A percentile compares a stretch with the other conserved stretches of the same genome.
Evolutionary conservation across 2,888 invertebrate species (phyloP).

Genomic region (Drosophila stalkeri): DNA sequence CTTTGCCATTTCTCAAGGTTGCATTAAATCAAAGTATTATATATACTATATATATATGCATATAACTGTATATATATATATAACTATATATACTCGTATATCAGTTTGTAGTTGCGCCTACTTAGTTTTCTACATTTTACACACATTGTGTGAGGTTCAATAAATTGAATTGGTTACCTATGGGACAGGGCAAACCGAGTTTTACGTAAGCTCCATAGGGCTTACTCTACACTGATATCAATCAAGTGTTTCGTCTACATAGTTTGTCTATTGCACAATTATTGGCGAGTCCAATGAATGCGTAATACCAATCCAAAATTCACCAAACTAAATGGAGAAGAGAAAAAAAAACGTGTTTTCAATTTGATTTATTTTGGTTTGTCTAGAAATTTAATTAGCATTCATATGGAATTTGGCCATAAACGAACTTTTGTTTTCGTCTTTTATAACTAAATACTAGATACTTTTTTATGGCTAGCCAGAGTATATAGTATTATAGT

Average conservation of each 20-base stretch:
- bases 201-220: conserved; percentile 38
- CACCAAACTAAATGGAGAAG: background rate
- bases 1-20: conserved; percentile 42
- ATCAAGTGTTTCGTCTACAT: conserved; percentile 13
- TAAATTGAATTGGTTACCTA: conserved; percentile 16
- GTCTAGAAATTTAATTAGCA: conserved; percentile 31
- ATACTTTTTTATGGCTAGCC: background rate
- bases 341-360: conserved; percentile 19
- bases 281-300: background rate
- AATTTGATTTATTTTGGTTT: conserved; percentile 5
- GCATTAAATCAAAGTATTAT: conserved; percentile 28
- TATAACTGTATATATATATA: background rate
- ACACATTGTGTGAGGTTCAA: conserved; percentile 42
- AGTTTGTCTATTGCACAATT: conserved; percentile 21
- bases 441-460: background rate
- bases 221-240: conserved; percentile 15
- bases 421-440: background rate
- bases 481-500: background rate
- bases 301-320: background rate
- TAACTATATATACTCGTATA: background rate
- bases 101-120: background rate
- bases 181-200: background rate
- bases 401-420: background rate
- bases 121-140: conserved; percentile 13
- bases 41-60: background rate